Conservation (phyloP, 2,797 vertebrate genomes). For the Acipenser transmontanus region DNA sequence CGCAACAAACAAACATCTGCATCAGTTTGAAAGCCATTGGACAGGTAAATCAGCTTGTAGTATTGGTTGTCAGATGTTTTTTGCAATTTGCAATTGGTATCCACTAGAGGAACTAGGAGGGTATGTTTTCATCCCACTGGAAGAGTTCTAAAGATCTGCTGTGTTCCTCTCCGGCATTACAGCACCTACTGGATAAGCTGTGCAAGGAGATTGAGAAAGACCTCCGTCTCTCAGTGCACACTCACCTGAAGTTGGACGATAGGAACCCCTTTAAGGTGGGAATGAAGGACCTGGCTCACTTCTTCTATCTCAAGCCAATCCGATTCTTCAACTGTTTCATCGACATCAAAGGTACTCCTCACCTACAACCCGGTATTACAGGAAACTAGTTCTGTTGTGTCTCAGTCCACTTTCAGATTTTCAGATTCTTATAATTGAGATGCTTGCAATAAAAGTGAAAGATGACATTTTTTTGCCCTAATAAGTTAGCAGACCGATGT, state of each 20-base stretch:
- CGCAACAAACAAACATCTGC: too few relatives aligned
- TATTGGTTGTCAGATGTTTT: too few relatives aligned
- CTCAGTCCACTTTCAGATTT: neutral
- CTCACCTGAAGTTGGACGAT: slow-evolving; percentile 92
- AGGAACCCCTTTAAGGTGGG: slow-evolving; percentile 96
- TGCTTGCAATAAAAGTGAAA: neutral
- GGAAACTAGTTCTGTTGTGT: neutral
- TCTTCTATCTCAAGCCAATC: slow-evolving; percentile 91
- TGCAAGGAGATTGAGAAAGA: slow-evolving; percentile 99
- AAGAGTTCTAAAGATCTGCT: too few relatives aligned
- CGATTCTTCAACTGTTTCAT: slow-evolving; percentile 95
- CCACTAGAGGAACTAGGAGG: too few relatives aligned
- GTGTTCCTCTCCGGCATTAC: neutral
- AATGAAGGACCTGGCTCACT: slow-evolving; percentile 92
- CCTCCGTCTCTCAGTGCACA: slow-evolving; percentile 91
- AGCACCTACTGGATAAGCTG: slow-evolving; percentile 92
- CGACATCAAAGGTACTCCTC: slow-evolving; percentile 85
- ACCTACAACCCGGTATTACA: neutral
- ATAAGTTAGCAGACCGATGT: too few relatives aligned
- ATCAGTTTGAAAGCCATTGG: too few relatives aligned
- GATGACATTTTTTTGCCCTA: neutral
- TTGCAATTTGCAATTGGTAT: too few relatives aligned
- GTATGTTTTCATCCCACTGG: neutral
- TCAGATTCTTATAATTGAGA: neutral
- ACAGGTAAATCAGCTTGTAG: too few relatives aligned